Evolutionary conservation across 2,113 vertebrate species (phyloP).

Genomic region (Macquaria ambigua): DNA sequence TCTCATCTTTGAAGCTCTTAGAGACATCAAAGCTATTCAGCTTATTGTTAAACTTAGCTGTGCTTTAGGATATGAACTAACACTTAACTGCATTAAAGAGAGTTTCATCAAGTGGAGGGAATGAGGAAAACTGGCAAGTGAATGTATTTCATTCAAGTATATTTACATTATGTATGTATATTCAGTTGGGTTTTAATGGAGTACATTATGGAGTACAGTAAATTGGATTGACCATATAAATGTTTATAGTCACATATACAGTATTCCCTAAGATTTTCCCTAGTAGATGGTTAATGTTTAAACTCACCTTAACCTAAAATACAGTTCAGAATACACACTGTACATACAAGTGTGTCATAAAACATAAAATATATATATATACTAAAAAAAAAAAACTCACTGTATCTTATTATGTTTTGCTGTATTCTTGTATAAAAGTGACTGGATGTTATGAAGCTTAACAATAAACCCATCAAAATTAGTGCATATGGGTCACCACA

Average conservation of each 20-base stretch:
- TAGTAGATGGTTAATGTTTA: slow-evolving; percentile 8
- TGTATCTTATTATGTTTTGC: too few species aligned
- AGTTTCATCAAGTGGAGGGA: slow-evolving; percentile 23
- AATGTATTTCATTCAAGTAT: slow-evolving; percentile 31
- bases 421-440: not conserved
- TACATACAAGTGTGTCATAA: not conserved
- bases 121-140: slow-evolving; percentile 26
- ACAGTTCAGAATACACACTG: slow-evolving; percentile 14
- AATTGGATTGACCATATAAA: slow-evolving; percentile 26
- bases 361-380: not conserved
- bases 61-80: slow-evolving; percentile 62
- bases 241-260: slow-evolving; percentile 44
- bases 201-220: not conserved
- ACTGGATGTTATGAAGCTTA: too few species aligned
- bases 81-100: slow-evolving; percentile 33
- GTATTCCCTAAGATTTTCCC: slow-evolving; percentile 12
- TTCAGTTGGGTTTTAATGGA: slow-evolving; percentile 48
- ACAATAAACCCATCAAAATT: too few species aligned
- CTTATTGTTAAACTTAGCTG: slow-evolving; percentile 69
- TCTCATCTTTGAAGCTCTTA: slow-evolving; percentile 68
- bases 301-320: slow-evolving; percentile 25
- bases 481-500: not conserved
- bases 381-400: not conserved
- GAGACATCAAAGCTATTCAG: slow-evolving; percentile 71
- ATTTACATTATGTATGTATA: slow-evolving; percentile 39